These are phyloP conservation scores for Micromussa lordhowensis DNA, from an alignment of 92 coral and sea anemone genomes.

Conservation along the genomic window DNA sequence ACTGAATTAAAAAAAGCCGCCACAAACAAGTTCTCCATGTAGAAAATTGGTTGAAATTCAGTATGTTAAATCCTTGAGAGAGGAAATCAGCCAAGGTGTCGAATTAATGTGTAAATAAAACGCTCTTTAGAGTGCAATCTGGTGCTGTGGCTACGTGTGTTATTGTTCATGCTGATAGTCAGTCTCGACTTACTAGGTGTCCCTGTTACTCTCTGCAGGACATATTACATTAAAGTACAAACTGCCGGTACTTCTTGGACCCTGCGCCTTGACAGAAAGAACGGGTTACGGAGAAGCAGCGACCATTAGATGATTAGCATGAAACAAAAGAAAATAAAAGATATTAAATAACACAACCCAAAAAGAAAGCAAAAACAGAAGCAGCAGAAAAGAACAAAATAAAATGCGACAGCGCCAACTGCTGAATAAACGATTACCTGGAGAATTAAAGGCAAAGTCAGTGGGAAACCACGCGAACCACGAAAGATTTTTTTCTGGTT, in stretches of 20 bases:
- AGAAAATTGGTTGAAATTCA: neutral
- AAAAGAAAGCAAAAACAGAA: neutral
- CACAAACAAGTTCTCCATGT: neutral
- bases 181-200: constrained; percentile 25
- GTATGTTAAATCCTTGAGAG: neutral
- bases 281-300: constrained; percentile 15
- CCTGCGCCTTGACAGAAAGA: constrained; percentile 35
- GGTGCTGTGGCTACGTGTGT: neutral
- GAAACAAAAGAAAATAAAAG: neutral
- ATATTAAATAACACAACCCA: neutral
- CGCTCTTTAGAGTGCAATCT: constrained; percentile 8
- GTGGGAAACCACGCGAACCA: neutral
- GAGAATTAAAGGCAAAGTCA: neutral
- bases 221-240: constrained; percentile 17
- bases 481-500: neutral
- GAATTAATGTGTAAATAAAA: neutral
- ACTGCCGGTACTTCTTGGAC: constrained; percentile 11
- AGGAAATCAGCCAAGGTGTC: neutral
- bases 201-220: constrained; percentile 26
- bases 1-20: neutral
- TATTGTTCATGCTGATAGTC: neutral
- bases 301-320: neutral
- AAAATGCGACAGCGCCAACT: neutral
- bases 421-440: neutral
- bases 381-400: neutral